phyloP scores from a whole-genome alignment of 1,140 invertebrate species.

The Orussus abietinus region DNA sequence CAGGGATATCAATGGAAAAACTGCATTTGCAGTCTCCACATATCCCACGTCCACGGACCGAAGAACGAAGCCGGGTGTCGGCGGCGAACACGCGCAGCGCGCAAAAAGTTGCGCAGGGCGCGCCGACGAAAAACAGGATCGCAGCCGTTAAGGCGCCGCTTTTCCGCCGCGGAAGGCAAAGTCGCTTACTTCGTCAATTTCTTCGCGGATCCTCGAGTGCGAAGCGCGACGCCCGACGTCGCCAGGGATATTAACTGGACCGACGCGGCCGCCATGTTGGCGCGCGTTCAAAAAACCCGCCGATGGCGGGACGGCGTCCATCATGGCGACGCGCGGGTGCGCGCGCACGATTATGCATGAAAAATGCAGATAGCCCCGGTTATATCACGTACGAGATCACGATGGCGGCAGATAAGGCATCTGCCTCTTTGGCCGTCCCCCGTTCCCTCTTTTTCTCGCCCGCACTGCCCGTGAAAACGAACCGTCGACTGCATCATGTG shows the following conservation, averaged over 20 bases:
- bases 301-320: background rate
- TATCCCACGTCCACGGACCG: too few relatives aligned
- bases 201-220: too few relatives aligned
- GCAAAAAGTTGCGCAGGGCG: too few relatives aligned
- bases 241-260: slow-evolving; percentile 15
- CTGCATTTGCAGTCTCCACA: too few relatives aligned
- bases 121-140: too few relatives aligned
- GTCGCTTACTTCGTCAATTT: slow-evolving; percentile 12
- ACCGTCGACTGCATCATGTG: too few relatives aligned
- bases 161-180: slow-evolving; percentile 23
- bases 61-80: too few relatives aligned
- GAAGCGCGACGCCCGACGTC: slow-evolving; percentile 6
- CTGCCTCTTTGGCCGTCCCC: slow-evolving; percentile 8
- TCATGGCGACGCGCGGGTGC: background rate
- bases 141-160: slow-evolving; percentile 35
- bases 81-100: too few relatives aligned
- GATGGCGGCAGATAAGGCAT: slow-evolving; percentile 20
- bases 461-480: slow-evolving; percentile 3
- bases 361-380: slow-evolving; percentile 23
- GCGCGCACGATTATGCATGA: slow-evolving; percentile 31
- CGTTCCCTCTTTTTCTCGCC: slow-evolving; percentile 1
- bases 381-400: slow-evolving; percentile 24
- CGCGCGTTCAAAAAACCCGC: too few relatives aligned
- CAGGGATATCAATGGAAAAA: too few relatives aligned
- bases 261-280: slow-evolving; percentile 13